Percentiles rank a stretch among this genome's conserved stretches.
Evolutionary conservation across 1,140 invertebrate genomes (phyloP).

Genomic region (Drosophila auraria): DNA sequence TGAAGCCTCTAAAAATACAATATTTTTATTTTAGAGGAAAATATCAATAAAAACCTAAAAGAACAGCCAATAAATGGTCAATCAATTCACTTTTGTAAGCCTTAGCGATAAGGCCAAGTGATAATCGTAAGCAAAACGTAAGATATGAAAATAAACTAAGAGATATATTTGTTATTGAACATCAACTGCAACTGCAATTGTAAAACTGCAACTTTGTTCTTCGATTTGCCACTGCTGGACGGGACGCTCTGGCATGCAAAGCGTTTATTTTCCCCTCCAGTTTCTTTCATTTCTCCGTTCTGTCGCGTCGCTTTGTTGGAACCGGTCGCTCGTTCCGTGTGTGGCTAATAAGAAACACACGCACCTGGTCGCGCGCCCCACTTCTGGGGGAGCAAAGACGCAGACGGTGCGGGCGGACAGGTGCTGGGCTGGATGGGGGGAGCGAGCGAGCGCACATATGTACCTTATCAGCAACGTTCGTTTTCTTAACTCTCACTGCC

Average conservation of each 20-base stretch:
- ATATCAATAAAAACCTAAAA: conserved; percentile 3
- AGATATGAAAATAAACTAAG: conserved; percentile 52
- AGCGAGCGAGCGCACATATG: not conserved
- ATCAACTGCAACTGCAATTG: conserved; percentile 17
- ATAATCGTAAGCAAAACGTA: conserved; percentile 60
- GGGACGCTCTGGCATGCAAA: conserved; percentile 25
- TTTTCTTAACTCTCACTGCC: conserved; percentile 57
- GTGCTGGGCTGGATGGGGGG: conserved; percentile 7
- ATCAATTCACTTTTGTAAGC: conserved; percentile 45
- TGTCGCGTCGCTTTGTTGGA: conserved; percentile 10
- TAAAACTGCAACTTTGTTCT: conserved; percentile 13
- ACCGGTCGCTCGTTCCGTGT: conserved; percentile 18
- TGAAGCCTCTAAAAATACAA: not conserved
- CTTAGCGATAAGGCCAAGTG: conserved; percentile 26
- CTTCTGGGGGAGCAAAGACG: not conserved
- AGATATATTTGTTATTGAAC: conserved; percentile 28
- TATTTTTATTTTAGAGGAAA: not conserved
- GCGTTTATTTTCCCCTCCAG: conserved; percentile 5
- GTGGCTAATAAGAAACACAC: conserved; percentile 51
- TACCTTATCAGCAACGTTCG: conserved; percentile 66
- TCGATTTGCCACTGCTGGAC: conserved; percentile 4
- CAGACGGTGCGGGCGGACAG: not conserved
- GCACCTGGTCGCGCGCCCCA: conserved; percentile 39
- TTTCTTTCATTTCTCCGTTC: not conserved
- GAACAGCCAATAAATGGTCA: conserved; percentile 26